Conservation (phyloP, 2,888 invertebrate genomes). For the Troilus luridus region DNA sequence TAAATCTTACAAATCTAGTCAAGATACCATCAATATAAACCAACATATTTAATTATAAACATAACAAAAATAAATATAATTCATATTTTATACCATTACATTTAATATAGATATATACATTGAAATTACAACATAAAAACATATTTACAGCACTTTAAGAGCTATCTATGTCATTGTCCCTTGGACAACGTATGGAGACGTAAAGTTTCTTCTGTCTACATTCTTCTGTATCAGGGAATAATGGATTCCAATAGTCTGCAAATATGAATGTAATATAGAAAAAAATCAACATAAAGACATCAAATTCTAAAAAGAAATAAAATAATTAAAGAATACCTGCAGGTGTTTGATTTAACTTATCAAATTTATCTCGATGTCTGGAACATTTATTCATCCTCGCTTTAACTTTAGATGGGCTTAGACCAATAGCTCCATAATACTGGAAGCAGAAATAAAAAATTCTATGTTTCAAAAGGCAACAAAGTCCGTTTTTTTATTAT, state of each 20-base stretch:
- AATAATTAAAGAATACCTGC: constrained; percentile 67
- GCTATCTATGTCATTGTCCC: background rate
- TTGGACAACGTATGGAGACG: constrained; percentile 15
- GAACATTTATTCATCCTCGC: constrained; percentile 71
- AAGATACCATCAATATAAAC: background rate
- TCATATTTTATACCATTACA: background rate
- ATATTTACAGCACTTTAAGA: constrained; percentile 37
- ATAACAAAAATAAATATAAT: constrained; percentile 7
- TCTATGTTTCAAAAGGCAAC: background rate
- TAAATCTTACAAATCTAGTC: too few species aligned
- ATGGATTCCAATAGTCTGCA: constrained; percentile 69
- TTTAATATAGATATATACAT: background rate
- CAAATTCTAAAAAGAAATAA: background rate
- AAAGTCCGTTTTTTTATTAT: background rate
- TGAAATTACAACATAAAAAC: constrained; percentile 38
- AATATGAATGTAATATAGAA: constrained; percentile 38
- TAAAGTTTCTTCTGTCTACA: constrained; percentile 55
- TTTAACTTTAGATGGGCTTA: constrained; percentile 68
- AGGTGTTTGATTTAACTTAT: constrained; percentile 68
- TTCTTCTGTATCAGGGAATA: constrained; percentile 67
- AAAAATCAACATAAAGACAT: background rate
- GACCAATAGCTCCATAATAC: constrained; percentile 68
- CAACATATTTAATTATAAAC: constrained; percentile 3
- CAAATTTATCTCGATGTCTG: constrained; percentile 70
- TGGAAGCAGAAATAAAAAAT: constrained; percentile 64